These are phyloP conservation scores for Sesia apiformis DNA, from an alignment of 2,888 invertebrate genomes.

Conservation along the genomic window DNA sequence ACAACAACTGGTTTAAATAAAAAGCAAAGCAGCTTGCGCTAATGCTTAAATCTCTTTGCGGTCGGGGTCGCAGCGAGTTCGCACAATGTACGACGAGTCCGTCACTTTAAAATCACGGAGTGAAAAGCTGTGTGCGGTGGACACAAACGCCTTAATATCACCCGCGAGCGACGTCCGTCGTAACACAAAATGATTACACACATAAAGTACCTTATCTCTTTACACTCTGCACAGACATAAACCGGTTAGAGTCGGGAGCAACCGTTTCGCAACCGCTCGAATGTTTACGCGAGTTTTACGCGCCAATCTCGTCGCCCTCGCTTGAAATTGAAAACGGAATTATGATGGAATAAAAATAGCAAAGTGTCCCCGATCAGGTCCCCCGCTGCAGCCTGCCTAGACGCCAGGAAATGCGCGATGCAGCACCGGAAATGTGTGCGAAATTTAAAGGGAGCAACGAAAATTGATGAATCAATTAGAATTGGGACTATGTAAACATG, in stretches of 20 bases:
- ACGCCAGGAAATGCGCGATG: conserved; percentile 45
- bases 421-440: conserved; percentile 47
- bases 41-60: neutral
- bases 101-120: conserved; percentile 30
- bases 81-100: conserved; percentile 16
- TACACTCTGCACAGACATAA: conserved; percentile 60
- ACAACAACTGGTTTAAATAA: neutral
- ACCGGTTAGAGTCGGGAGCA: conserved; percentile 58
- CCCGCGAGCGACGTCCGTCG: conserved; percentile 50
- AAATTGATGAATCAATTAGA: conserved; percentile 32
- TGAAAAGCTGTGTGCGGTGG: conserved; percentile 28
- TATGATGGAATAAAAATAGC: conserved; percentile 59
- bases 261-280: conserved; percentile 57
- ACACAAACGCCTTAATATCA: conserved; percentile 49
- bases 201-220: conserved; percentile 69
- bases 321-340: conserved; percentile 68
- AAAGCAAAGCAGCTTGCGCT: neutral
- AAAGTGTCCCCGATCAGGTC: conserved; percentile 5
- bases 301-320: conserved; percentile 54
- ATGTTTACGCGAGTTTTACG: conserved; percentile 69
- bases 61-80: conserved; percentile 4
- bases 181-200: conserved; percentile 68
- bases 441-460: conserved; percentile 44
- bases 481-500: conserved; percentile 38
- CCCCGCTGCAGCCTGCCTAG: conserved; percentile 21